phyloP scores from a whole-genome alignment of 2,888 invertebrate genomes.

The Octonoba sinensis region DNA sequence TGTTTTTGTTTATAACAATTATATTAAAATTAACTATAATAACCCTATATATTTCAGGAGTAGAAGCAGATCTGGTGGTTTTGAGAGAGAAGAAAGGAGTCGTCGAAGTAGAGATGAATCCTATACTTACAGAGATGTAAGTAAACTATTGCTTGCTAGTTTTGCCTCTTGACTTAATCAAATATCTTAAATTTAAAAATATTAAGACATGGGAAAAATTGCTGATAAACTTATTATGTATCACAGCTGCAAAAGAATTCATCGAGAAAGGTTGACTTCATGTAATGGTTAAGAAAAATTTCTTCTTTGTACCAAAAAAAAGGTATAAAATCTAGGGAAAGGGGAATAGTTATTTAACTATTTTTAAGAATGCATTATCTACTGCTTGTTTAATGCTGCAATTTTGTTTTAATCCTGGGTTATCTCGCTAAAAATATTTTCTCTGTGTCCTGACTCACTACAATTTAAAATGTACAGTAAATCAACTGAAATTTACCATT shows the following conservation, averaged over 20 bases:
- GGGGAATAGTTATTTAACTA: too few relatives aligned
- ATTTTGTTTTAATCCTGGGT: too few relatives aligned
- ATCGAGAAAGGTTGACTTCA: not conserved
- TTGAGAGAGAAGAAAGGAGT: slow-evolving; percentile 40
- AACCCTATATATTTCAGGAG: slow-evolving; percentile 19
- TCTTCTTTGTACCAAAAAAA: too few relatives aligned
- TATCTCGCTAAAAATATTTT: too few relatives aligned
- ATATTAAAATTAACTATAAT: not conserved
- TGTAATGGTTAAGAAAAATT: not conserved
- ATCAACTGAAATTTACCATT: too few relatives aligned
- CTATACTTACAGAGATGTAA: slow-evolving; percentile 50
- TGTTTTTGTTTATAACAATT: not conserved
- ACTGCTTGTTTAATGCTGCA: too few relatives aligned
- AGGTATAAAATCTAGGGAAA: too few relatives aligned
- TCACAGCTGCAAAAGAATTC: too few relatives aligned
- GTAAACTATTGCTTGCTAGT: not conserved
- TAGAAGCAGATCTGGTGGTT: slow-evolving; percentile 41
- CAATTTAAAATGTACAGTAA: too few relatives aligned
- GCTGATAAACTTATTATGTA: too few relatives aligned
- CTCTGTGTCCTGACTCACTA: too few relatives aligned
- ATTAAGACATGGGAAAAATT: not conserved
- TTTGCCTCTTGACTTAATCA: not conserved
- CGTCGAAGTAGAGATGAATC: slow-evolving; percentile 39
- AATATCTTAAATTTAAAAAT: not conserved
- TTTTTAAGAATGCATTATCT: too few relatives aligned